Evolutionary conservation across 1,140 invertebrate species (phyloP), one percentile per base, ranked within the genome.

Genomic region (Pararge aegeria): DNA sequence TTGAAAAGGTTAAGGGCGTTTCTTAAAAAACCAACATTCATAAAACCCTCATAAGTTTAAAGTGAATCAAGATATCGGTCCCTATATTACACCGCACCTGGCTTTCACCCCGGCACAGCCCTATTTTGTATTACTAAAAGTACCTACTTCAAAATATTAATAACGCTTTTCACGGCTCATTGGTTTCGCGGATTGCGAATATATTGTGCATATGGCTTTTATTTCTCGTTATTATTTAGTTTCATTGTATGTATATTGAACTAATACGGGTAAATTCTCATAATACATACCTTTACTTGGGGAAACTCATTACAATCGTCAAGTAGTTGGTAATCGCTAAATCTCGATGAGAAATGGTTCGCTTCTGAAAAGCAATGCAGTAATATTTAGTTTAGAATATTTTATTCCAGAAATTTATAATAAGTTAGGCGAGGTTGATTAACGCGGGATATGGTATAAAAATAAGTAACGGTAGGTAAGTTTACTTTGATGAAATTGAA

Each of bases 51-150:
- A 82, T 81, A 80, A 62, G 56, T 68, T 53, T 62, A 64, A 68
- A 82, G 78, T 82, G 75, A 83, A 89, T 89, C 86, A 89, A 89
- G 86, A 89, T 89, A 83, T 80, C 68, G 78, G 56, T 61, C 68
- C 78, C 73, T 66, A 65, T 62, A 69, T 66, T 55, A 65, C 18
- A 56, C 79, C 71, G 68, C 86, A 89, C 83, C 86, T 89, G 86
- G 86, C 78, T 88, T 83, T 85, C 76, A 70, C 81, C 78, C 71
- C 70, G 74, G 44, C 49, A 56, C 61, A 50, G 44, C 34, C 44
- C 53, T 66, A 64, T 75, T 76, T 73, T 72, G 73, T 68, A 69
- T 57, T 67, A 69, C 73, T 24, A 73, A 70, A 65, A 71, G 66
- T 70, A n/a, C 30, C 30, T 34, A 80, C 81, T 84, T 72, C 64